Conservation (phyloP, 2,797 vertebrate genomes). For the Gastrophryne carolinensis region DNA sequence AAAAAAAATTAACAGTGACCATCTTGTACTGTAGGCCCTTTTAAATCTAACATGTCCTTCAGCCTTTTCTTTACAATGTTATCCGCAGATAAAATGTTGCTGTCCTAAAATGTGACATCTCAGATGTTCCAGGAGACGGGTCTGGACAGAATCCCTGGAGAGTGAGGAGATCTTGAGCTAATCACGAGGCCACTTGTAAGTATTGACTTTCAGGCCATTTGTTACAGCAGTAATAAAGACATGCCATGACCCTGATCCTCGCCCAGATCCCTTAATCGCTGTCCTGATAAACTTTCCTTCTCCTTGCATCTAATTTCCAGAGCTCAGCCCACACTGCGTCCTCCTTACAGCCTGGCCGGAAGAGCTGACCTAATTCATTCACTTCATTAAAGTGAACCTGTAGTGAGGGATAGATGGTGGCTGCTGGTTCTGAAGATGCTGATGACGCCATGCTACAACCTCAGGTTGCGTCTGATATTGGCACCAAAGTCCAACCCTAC, state of each 20-base stretch:
- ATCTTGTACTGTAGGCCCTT: no score
- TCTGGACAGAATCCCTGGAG: neutral
- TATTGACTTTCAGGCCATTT: conserved; percentile 10
- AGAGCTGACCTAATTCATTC: neutral
- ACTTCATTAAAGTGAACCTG: neutral
- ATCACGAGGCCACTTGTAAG: neutral
- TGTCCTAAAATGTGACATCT: no score
- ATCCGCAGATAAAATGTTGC: neutral
- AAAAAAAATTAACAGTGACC: no score
- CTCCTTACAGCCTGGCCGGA: neutral
- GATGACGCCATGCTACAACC: no score
- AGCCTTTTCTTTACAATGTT: neutral
- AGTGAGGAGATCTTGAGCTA: neutral
- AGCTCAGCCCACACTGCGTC: neutral
- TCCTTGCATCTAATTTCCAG: neutral
- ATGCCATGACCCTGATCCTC: neutral
- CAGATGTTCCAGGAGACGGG: neutral
- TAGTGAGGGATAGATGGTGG: no score
- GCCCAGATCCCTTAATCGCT: neutral
- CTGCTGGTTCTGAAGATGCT: no score
- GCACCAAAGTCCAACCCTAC: no score
- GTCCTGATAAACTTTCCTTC: conserved; percentile 9
- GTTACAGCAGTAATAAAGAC: conserved; percentile 3
- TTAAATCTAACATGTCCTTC: neutral
- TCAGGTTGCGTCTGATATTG: no score